A percentile compares a stretch with the other conserved stretches of the same genome.
Evolutionary conservation across 1,140 invertebrate species (phyloP).

Genomic region (Aethina tumida): DNA sequence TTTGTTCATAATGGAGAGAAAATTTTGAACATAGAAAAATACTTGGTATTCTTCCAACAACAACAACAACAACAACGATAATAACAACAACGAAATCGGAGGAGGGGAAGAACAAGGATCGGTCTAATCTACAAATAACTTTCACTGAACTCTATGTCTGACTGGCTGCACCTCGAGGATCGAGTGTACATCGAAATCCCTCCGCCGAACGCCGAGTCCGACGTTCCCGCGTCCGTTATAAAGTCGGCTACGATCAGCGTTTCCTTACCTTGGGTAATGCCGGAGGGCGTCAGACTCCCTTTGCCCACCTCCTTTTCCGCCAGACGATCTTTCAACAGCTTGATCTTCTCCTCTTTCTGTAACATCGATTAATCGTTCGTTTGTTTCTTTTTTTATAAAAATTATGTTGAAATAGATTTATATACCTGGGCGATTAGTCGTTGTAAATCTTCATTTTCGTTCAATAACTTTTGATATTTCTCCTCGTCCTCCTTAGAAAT

Average conservation of each 20-base stretch:
- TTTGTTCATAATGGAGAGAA: no score
- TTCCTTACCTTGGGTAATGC: conserved; percentile 45
- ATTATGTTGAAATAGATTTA: conserved; percentile 7
- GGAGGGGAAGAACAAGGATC: no score
- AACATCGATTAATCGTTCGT: conserved; percentile 4
- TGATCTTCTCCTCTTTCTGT: conserved; percentile 85
- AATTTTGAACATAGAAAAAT: no score
- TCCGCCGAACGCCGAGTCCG: conserved; percentile 61
- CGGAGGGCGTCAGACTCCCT: conserved; percentile 16
- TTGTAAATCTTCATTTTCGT: conserved; percentile 93
- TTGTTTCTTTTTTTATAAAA: conserved; percentile 2
- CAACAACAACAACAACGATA: no score
- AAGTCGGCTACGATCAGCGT: conserved; percentile 55
- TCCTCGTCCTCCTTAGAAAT: conserved; percentile 94
- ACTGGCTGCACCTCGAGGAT: conserved; percentile 65
- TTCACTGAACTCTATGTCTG: conserved; percentile 79
- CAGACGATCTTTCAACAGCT: conserved; percentile 64
- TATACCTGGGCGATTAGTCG: conserved; percentile 83
- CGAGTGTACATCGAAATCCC: conserved; percentile 62
- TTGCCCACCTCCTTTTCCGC: conserved; percentile 56
- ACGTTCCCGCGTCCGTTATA: conserved; percentile 65
- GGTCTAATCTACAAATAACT: conserved; percentile 68
- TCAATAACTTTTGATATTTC: conserved; percentile 82
- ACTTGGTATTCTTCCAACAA: no score
- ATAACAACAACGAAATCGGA: no score